Conservation (phyloP, 2,888 invertebrate species). For the Ferdinandea cuprea region DNA sequence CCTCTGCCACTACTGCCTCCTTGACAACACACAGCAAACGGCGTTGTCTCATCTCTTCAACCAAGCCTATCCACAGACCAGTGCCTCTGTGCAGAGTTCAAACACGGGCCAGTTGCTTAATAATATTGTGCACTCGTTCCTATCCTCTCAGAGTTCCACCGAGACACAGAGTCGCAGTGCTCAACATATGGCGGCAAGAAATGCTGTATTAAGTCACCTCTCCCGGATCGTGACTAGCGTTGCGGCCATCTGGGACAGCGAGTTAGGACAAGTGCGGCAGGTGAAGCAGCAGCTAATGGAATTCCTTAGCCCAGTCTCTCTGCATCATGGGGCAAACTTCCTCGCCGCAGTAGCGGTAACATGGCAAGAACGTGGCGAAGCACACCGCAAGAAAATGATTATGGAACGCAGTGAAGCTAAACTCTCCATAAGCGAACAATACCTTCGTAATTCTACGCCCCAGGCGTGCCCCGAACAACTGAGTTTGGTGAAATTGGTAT, state of each 20-base stretch:
- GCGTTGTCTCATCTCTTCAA: constrained; percentile 85
- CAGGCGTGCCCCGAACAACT: constrained; percentile 88
- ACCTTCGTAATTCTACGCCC: constrained; percentile 80
- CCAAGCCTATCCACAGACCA: constrained; percentile 84
- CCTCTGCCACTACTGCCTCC: constrained; percentile 90
- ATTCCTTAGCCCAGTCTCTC: constrained; percentile 92
- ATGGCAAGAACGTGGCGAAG: constrained; percentile 89
- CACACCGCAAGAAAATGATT: constrained; percentile 82
- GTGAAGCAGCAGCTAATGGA: constrained; percentile 91
- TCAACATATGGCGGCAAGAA: constrained; percentile 85
- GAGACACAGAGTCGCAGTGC: constrained; percentile 80
- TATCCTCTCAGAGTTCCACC: constrained; percentile 84
- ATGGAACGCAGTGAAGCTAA: constrained; percentile 78
- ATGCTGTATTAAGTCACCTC: constrained; percentile 90
- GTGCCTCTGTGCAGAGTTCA: constrained; percentile 84
- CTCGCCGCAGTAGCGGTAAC: constrained; percentile 92
- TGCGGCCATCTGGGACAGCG: constrained; percentile 91
- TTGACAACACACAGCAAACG: constrained; percentile 86
- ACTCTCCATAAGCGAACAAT: constrained; percentile 79
- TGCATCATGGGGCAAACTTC: constrained; percentile 91
- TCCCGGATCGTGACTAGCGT: constrained; percentile 92
- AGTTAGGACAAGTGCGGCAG: constrained; percentile 84
- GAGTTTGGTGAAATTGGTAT: constrained; percentile 90
- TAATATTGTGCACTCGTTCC: constrained; percentile 91
- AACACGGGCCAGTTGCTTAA: constrained; percentile 90